A percentile compares a stretch with the other conserved stretches of the same genome.
These are phyloP conservation scores for Drosophila lacteicornis DNA, from an alignment of 1,140 invertebrate species.

Conservation along the genomic window DNA sequence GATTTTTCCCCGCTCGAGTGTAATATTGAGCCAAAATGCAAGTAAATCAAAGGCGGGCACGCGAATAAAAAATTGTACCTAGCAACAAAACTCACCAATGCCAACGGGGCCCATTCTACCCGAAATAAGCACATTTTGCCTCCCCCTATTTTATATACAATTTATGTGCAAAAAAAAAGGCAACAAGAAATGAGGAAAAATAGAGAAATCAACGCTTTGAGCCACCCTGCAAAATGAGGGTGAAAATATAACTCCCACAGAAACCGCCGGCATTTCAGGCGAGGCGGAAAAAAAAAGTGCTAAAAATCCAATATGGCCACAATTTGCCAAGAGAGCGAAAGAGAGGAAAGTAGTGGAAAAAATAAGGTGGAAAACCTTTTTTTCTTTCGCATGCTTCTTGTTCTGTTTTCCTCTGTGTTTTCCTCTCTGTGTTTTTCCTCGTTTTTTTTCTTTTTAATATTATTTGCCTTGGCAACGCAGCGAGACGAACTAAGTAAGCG, in stretches of 20 bases:
- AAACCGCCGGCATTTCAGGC: constrained; percentile 77
- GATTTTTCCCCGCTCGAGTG: constrained; percentile 5
- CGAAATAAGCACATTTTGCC: constrained; percentile 6
- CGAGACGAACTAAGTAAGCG: constrained; percentile 54
- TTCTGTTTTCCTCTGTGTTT: constrained; percentile 12
- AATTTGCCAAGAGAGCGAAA: constrained; percentile 58
- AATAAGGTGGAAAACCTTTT: constrained; percentile 30
- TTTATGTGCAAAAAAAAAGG: constrained; percentile 47
- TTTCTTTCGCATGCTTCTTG: constrained; percentile 21
- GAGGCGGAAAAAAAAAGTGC: constrained; percentile 58
- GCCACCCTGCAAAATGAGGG: constrained; percentile 69
- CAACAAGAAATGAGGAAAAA: constrained; percentile 26
- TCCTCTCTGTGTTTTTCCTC: constrained; percentile 1
- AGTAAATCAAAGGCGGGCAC: constrained; percentile 40
- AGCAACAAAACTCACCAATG: constrained; percentile 71
- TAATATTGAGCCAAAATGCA: constrained; percentile 33
- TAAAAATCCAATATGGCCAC: constrained; percentile 84
- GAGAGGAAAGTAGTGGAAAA: constrained; percentile 18
- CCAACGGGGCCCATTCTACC: constrained; percentile 43
- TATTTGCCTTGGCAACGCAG: constrained; percentile 73
- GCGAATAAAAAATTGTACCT: constrained; percentile 37
- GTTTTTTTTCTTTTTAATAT: constrained; percentile 32
- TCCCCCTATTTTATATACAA: constrained; percentile 54
- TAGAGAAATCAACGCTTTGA: constrained; percentile 57
- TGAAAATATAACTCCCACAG: constrained; percentile 63